Conservation (phyloP, 2,797 vertebrate species). For the Acomys russatus region DNA sequence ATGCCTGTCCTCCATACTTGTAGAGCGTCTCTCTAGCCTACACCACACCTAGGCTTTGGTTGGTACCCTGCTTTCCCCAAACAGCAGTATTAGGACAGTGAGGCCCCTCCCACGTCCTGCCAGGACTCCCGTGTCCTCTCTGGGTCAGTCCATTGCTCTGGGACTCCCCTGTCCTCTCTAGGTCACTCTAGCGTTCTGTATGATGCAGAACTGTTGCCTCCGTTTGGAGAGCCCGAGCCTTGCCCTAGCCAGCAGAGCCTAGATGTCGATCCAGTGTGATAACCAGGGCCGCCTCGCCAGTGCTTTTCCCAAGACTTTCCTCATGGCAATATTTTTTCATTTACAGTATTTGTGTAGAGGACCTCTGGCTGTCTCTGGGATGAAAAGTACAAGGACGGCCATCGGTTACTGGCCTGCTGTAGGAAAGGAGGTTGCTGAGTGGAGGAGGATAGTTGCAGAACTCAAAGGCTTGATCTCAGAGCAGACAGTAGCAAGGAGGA, state of each 20-base stretch:
- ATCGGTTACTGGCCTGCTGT: constrained; percentile 23
- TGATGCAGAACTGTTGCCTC: too few relatives aligned
- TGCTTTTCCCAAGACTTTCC: background rate
- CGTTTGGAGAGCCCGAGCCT: background rate
- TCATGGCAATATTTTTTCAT: background rate
- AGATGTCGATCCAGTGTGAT: background rate
- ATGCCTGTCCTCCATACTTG: too few relatives aligned
- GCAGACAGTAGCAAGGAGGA: background rate
- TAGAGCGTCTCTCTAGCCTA: too few relatives aligned
- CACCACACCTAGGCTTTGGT: background rate
- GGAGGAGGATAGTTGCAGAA: background rate
- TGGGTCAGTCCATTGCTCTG: background rate
- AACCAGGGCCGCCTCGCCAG: background rate
- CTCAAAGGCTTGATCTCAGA: background rate
- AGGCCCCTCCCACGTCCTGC: background rate
- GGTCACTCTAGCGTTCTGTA: background rate
- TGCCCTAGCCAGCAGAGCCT: fast-evolving
- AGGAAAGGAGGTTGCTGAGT: background rate
- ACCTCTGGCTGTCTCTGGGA: background rate
- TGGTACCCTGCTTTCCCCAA: background rate
- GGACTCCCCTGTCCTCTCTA: background rate
- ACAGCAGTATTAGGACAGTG: background rate
- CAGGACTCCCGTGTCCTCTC: background rate
- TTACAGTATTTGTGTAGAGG: background rate
- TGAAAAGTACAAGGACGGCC: background rate